These are phyloP conservation scores for Motacilla tschutschensis DNA, from an alignment of 2,113 vertebrate species.

Conservation along the genomic window DNA sequence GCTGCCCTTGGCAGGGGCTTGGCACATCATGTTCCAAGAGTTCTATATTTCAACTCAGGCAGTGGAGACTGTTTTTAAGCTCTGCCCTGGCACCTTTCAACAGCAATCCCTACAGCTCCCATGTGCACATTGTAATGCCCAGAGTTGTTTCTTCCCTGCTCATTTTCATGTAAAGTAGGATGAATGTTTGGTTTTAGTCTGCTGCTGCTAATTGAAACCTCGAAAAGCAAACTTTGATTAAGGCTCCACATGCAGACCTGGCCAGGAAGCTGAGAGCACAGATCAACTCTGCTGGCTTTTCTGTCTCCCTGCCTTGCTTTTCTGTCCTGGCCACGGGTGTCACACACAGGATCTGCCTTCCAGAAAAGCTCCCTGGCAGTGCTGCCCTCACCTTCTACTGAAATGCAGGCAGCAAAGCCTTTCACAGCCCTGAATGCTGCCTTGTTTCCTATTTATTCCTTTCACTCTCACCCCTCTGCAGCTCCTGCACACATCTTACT, in stretches of 20 bases:
- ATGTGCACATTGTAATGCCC: conserved; percentile 27
- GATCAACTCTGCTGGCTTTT: neutral
- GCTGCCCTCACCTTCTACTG: neutral
- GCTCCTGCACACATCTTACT: neutral
- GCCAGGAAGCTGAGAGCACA: neutral
- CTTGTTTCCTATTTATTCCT: neutral
- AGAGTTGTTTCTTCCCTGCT: neutral
- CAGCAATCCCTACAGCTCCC: conserved; percentile 32
- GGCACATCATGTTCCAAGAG: conserved; percentile 26
- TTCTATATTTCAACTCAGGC: conserved; percentile 44
- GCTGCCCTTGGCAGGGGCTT: neutral
- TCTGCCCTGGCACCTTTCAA: neutral
- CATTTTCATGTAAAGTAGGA: conserved; percentile 62
- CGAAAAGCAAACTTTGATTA: conserved; percentile 61
- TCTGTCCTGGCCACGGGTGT: neutral
- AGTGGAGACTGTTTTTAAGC: conserved; percentile 28
- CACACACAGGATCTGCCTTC: neutral
- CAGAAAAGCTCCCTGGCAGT: neutral
- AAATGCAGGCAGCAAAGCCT: neutral
- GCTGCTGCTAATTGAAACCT: conserved; percentile 48
- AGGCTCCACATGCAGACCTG: neutral
- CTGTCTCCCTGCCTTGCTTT: neutral
- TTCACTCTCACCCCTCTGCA: neutral
- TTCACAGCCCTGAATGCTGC: neutral
- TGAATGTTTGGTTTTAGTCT: conserved; percentile 37